Conservation (phyloP, 2,113 vertebrate species). For the Hippocampus barbouri region DNA sequence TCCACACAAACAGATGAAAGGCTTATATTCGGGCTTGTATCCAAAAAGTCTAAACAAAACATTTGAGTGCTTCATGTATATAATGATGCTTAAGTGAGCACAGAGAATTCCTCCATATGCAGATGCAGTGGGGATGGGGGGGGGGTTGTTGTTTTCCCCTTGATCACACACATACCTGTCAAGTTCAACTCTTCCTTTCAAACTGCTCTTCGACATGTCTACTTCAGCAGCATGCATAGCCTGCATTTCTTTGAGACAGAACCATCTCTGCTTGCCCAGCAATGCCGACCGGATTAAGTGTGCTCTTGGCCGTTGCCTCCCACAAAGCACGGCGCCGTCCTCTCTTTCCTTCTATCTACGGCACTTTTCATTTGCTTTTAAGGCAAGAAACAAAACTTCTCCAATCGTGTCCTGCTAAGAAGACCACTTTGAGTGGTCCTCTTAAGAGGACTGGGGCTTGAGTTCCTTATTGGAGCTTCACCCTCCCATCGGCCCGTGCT, state of each 20-base stretch:
- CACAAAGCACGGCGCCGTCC: background rate
- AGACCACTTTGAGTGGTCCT: slow-evolving; percentile 41
- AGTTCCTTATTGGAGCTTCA: slow-evolving; percentile 48
- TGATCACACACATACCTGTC: background rate
- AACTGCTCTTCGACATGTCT: background rate
- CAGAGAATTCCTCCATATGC: slow-evolving; percentile 46
- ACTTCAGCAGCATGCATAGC: background rate
- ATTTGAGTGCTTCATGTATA: slow-evolving; percentile 50
- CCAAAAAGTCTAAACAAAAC: slow-evolving; percentile 55
- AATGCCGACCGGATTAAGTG: slow-evolving; percentile 46
- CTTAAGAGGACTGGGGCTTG: slow-evolving; percentile 51
- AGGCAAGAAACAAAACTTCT: slow-evolving; percentile 58
- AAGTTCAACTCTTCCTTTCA: background rate
- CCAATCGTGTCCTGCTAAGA: slow-evolving; percentile 56
- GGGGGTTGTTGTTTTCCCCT: background rate
- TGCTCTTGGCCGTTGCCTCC: slow-evolving; percentile 46
- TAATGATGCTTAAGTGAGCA: slow-evolving; percentile 60
- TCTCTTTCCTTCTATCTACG: slow-evolving; percentile 31
- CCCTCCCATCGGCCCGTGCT: slow-evolving; percentile 33
- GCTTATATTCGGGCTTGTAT: slow-evolving; percentile 55
- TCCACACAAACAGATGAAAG: slow-evolving; percentile 65
- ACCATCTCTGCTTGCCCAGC: slow-evolving; percentile 31
- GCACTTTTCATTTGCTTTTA: slow-evolving; percentile 50
- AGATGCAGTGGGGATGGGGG: background rate
- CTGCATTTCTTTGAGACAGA: slow-evolving; percentile 28